Base-by-base conservation (phyloP, 2,113 vertebrate genomes). In the Amphiprion ocellaris region DNA sequence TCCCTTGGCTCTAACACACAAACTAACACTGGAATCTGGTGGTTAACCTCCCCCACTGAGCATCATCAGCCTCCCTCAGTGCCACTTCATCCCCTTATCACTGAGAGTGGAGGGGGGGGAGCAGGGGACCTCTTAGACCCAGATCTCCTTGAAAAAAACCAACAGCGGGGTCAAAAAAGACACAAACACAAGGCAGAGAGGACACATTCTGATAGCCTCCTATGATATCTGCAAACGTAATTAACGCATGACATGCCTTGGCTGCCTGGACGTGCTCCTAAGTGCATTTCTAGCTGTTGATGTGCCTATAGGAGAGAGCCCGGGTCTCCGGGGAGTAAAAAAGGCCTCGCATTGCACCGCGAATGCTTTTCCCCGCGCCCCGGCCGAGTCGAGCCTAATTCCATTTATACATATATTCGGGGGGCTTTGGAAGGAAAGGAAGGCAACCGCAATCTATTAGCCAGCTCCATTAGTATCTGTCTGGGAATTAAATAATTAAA, bases 401-500 rank as follows among this genome's bases (percentile, higher is more conserved):
- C 90, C 83, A 94, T 92, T 94, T 94, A 84, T 90, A 84, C 89
- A 73, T 92, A 92, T 92, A 94, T 95, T 92, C 89, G 44, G 88
- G 83, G 84, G 81, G 47, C 47, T 74, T 86, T 73, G 75, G 77
- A 90, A 86, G 90, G 90, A 90, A 90, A 73, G 83, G 54, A 92
- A 87, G 58, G 88, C 76, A 90, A 94, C 92, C 93, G 23, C 94
- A 95, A 93, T 93, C 93, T 94, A 93, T 95, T 93, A 93, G 92
- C 92, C 67, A 84, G 90, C 87, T 93, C 92, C 93, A 95, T 95
- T 95, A 95, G 94, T 91, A 94, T 94, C 93, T 91, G 89, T 94
- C 93, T 92, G 84, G 81, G 90, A 94, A 94, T 94, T 89, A 94
- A 95, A 95, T 95, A 94, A 95, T 95, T 87, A 95, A 95, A 95